phyloP scores from a whole-genome alignment of 2,888 invertebrate genomes.

The Quadroppia sp. region DNA sequence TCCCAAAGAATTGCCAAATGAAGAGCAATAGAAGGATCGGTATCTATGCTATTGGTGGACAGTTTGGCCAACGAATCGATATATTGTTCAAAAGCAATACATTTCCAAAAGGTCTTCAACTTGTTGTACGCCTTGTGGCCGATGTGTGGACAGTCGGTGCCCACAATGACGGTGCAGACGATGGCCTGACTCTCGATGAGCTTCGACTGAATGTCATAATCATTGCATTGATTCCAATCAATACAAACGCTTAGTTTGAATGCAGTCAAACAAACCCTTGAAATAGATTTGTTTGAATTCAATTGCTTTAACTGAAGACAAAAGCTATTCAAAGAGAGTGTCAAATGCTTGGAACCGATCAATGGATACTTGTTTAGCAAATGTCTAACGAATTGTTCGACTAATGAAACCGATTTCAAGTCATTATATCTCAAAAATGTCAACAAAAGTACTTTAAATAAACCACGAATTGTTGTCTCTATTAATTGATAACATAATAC shows the following conservation, averaged over 20 bases:
- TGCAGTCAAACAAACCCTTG: not conserved
- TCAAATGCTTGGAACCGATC: conserved; percentile 4
- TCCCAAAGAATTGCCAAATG: conserved; percentile 42
- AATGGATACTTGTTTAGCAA: not conserved
- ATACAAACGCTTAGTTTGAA: conserved; percentile 10
- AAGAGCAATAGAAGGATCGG: conserved; percentile 10
- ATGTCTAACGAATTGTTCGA: conserved; percentile 17
- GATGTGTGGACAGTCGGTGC: not conserved
- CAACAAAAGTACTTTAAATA: conserved; percentile 14
- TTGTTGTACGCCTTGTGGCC: not conserved
- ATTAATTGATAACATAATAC: not conserved
- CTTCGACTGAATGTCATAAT: not conserved
- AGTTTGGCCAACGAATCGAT: not conserved
- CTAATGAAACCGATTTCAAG: conserved; percentile 14
- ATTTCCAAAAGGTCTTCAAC: conserved; percentile 30
- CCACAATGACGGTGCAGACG: not conserved
- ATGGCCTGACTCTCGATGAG: conserved; percentile 25
- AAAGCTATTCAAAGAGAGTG: not conserved
- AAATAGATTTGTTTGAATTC: conserved; percentile 25
- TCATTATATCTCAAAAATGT: conserved; percentile 24
- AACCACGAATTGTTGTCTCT: conserved; percentile 35
- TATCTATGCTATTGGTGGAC: not conserved
- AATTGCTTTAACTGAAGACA: not conserved
- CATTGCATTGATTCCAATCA: conserved; percentile 23
- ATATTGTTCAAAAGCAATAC: conserved; percentile 9